phyloP scores from a whole-genome alignment of 1,140 invertebrate genomes.

The Rhagoletis zephyria region DNA sequence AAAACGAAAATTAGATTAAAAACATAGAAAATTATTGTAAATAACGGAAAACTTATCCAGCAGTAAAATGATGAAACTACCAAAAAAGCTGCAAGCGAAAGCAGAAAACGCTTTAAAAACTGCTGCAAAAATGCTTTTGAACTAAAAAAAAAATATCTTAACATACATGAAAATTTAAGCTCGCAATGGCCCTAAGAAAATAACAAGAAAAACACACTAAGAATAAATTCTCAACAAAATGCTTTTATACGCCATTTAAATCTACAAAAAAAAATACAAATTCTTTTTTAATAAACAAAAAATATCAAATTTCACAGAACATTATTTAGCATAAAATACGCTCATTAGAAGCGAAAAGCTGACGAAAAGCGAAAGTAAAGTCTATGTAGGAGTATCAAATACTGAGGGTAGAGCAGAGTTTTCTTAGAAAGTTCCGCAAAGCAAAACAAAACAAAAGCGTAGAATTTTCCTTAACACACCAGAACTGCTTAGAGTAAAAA shows the following conservation, averaged over 20 bases:
- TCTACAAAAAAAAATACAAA: conserved; percentile 24
- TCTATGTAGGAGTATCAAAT: not conserved
- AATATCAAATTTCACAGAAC: not conserved
- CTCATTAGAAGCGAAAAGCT: no score
- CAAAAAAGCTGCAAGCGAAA: not conserved
- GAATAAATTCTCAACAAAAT: not conserved
- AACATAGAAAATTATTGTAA: not conserved
- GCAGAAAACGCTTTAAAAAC: not conserved
- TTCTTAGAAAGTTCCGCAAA: not conserved
- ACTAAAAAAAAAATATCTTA: not conserved
- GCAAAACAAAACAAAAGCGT: not conserved
- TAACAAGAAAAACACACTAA: not conserved
- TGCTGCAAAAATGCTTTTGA: not conserved
- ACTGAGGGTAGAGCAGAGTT: not conserved
- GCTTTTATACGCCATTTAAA: conserved; percentile 50
- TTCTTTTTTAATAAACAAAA: conserved; percentile 43
- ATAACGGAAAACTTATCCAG: not conserved
- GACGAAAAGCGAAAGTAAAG: not conserved
- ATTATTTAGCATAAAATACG: not conserved
- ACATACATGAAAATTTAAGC: not conserved
- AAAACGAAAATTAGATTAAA: conserved; percentile 9
- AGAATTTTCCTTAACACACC: conserved; percentile 10
- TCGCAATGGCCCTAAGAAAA: not conserved
- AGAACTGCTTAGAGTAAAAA: conserved; percentile 24
- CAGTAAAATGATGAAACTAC: not conserved